Base-by-base conservation (phyloP, 2,797 vertebrate species). In the Saxicola maurus region DNA sequence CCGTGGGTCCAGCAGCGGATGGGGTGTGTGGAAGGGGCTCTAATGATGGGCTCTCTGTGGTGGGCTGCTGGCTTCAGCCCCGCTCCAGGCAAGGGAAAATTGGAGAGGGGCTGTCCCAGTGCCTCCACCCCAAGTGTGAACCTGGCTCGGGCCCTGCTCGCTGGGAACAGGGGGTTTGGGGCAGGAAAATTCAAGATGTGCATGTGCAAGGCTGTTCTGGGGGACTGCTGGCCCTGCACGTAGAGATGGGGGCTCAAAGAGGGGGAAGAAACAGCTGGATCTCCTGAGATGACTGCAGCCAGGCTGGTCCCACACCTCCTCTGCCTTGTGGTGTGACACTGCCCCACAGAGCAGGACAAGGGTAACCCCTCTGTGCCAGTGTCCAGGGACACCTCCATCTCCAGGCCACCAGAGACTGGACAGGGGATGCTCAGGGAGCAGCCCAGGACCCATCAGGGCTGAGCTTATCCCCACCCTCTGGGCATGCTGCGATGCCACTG, bases 21-120 rank as follows among this genome's bases (percentile, higher is more conserved):
- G 65, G 88, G 75, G n/a, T 38, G 48, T 16, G 68, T 25, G 43
- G 82, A 75, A 81, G 87, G 79, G 33, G 82, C 84, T 91, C 76
- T 90, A 82, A 74, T 69, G 71, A 69, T 6, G 19, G 68, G 46
- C 49, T 76, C 24, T 74, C 77, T 72, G 86, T 7, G 0, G 38
- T 7, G 35, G 28, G 24, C 14, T 40, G 42, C 48, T 11, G 38
- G 42, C 59, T 88, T 28, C 87, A 59, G 82, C 77, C 78, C 49
- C 1, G 1, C 51, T 48, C 7, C 43, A 43, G 72, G 46, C 46
- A 9, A 59, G 40, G 72, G 3, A 37, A 46, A 45, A 56, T 37
- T 3, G 33, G 46, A 56, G 40, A 76, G 81, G 52, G 87, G 72
- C 65, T 82, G 51, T 45, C 31, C 52, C n/a, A 3, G 8, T 25